Conservation (phyloP, 2,797 vertebrate genomes). For the Capromys pilorides region DNA sequence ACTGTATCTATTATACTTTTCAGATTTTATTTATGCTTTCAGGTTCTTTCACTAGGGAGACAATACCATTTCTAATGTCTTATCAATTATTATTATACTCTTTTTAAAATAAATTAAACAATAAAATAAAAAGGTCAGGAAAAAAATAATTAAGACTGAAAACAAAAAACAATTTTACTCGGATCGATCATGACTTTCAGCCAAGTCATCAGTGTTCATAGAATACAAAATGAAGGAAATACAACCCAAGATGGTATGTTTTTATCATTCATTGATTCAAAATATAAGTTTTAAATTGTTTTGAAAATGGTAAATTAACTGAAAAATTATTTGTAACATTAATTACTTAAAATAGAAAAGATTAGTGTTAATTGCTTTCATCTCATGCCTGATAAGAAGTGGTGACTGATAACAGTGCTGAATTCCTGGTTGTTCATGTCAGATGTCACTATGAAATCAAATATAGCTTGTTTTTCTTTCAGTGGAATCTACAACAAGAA, state of each 20-base stretch:
- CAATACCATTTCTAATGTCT: no score
- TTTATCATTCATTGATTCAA: constrained; percentile 24
- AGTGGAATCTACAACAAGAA: background rate
- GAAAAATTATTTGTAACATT: background rate
- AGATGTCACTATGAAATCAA: constrained; percentile 1
- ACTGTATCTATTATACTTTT: no score
- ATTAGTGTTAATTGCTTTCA: background rate
- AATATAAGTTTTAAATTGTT: background rate
- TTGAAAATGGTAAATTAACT: constrained; percentile 5
- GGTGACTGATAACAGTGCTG: background rate
- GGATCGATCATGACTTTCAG: background rate
- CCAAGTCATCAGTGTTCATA: background rate
- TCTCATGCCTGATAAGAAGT: background rate
- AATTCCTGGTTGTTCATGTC: background rate
- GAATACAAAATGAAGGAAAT: background rate
- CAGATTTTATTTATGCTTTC: no score
- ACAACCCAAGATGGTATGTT: background rate
- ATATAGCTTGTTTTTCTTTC: background rate
- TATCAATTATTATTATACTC: no score
- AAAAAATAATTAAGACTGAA: no score
- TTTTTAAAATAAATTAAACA: no score
- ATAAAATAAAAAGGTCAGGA: no score
- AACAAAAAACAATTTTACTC: background rate
- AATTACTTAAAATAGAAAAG: background rate
- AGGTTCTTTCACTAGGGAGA: no score